A percentile compares a stretch with the other conserved stretches of the same genome.
Conservation (phyloP, 2,113 vertebrate genomes). For the Acrocephalus arundinaceus region DNA sequence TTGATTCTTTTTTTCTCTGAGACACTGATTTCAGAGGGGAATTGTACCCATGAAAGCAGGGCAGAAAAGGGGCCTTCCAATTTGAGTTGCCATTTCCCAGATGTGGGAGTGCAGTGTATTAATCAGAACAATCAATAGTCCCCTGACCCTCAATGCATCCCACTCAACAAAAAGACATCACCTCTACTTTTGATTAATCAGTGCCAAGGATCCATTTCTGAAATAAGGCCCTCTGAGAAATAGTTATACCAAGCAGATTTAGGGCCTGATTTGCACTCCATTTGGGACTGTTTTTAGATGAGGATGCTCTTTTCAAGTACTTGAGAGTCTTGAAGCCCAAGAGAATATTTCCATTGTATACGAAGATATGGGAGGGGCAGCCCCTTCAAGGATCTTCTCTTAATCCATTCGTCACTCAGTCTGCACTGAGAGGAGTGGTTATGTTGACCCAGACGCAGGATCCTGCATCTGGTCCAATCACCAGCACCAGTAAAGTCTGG, state of each 20-base stretch:
- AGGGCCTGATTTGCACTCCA: background rate
- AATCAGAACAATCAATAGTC: slow-evolving; percentile 33
- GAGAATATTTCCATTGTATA: background rate
- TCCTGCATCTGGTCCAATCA: background rate
- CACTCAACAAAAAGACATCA: background rate
- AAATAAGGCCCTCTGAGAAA: background rate
- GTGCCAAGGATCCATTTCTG: background rate
- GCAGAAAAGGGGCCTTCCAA: background rate
- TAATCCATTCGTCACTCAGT: background rate
- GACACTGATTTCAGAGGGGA: background rate
- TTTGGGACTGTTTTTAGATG: background rate
- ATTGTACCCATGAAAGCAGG: background rate
- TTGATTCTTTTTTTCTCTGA: slow-evolving; percentile 31
- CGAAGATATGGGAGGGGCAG: background rate
- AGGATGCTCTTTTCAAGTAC: background rate
- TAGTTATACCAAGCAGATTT: background rate
- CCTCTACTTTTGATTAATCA: slow-evolving; percentile 11
- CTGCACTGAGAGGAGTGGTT: background rate
- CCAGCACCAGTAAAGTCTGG: background rate
- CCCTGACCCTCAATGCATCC: background rate
- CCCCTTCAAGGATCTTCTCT: background rate
- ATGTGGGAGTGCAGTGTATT: slow-evolving; percentile 5
- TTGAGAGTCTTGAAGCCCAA: background rate
- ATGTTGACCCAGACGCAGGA: too few relatives aligned
- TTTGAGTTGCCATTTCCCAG: slow-evolving; percentile 9